Evolutionary conservation across 2,888 invertebrate genomes (phyloP).

Genomic region (Tridacna crocea): DNA sequence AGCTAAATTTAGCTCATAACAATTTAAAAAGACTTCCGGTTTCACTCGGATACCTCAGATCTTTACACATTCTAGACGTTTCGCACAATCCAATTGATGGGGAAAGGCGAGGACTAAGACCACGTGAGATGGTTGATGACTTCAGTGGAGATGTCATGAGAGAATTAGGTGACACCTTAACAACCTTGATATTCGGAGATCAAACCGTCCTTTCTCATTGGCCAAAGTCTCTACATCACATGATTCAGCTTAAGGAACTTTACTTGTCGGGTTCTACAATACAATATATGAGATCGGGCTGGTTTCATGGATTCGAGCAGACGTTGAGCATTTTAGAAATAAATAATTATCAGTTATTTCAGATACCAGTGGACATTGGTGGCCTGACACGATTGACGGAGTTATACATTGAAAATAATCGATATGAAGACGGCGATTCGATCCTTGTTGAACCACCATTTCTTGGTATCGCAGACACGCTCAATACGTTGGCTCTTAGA

Average conservation of each 20-base stretch:
- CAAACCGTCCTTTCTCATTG: slow-evolving; percentile 11
- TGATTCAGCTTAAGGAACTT: slow-evolving; percentile 18
- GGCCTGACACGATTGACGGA: slow-evolving; percentile 25
- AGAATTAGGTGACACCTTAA: slow-evolving; percentile 30
- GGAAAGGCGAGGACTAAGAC: background rate
- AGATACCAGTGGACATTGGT: slow-evolving; percentile 24
- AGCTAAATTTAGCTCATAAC: slow-evolving; percentile 42
- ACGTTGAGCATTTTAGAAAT: slow-evolving; percentile 28
- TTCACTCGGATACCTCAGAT: slow-evolving; percentile 28
- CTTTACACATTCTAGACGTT: slow-evolving; percentile 24
- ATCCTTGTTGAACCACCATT: slow-evolving; percentile 51
- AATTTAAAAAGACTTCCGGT: slow-evolving; percentile 29
- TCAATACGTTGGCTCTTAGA: slow-evolving; percentile 45
- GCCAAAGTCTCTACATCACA: slow-evolving; percentile 25
- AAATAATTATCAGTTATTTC: background rate
- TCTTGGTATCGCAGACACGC: slow-evolving; percentile 24
- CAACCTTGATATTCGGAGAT: slow-evolving; percentile 29
- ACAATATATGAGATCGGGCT: background rate
- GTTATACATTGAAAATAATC: slow-evolving; percentile 41
- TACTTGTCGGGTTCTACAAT: slow-evolving; percentile 13
- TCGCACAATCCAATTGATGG: slow-evolving; percentile 40
- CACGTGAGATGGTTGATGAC: background rate
- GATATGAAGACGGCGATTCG: slow-evolving; percentile 19
- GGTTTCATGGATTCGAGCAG: slow-evolving; percentile 34
- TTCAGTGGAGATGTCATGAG: slow-evolving; percentile 17